Base-by-base conservation (phyloP, 53 echinoderm and acorn worm genomes). In the Zoroaster sp. region DNA sequence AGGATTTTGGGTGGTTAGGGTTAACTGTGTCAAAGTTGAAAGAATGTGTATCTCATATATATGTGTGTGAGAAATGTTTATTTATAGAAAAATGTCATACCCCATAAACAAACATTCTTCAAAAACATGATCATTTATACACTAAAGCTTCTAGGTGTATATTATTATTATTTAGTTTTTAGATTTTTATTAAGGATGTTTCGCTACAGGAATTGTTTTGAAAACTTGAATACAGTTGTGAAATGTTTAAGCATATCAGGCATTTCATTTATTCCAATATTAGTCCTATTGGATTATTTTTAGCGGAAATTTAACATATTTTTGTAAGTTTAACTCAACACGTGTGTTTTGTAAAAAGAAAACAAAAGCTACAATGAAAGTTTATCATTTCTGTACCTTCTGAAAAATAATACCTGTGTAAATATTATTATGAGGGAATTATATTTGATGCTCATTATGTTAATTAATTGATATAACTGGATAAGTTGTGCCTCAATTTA, bases 261-360 rank as follows among this genome's bases (percentile, higher is more conserved):
- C 30, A 30, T 47, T 23, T 77, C 40, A 32, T 59, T 34, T 79
- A 38, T 37, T 63, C 55, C 36, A 9, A 43, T 9, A 39, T 35
- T 31, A 79, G 39, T 79, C 33, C 37, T 34, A 40, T 37, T 79
- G 79, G 79, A n/a, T 79, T 37, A 63, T 79, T 79, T 79, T 79
- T 63, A 38, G 14, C n/a, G 37, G 28, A 36, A 21, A 54, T 39
- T 17, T 76, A 79, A 79, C 37, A 52, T 79, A 79, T 79, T 79
- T 79, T 79, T 79, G 79, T 79, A 79, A 76, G 52, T 30, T 30
- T 79, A 25, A 40, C 17, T 36, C 37, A 30, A 54, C 36, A 39
- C 55, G 79, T 79, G 79, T 79, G 79, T 59, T 79, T 79, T 79
- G 59, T 79, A 79, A 39, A 36, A 36, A 77, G 32, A 21, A 79